Evolutionary conservation across 2,888 invertebrate species (phyloP), one percentile per base, ranked within the genome.

Genomic region (Nephrocerus scutellatus): DNA sequence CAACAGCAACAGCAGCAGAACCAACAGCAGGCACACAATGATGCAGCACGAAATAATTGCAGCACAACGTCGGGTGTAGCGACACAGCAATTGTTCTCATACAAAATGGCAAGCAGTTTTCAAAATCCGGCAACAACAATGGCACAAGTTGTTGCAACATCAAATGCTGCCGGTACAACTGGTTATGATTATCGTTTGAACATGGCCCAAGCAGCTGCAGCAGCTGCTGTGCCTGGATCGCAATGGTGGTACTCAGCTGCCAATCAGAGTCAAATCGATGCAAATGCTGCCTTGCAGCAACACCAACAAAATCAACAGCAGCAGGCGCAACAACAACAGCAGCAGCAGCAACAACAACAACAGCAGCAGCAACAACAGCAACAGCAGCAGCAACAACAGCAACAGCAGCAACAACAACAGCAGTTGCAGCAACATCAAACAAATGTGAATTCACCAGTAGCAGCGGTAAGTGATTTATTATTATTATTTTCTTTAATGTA

Each of bases 101-200:
- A 87, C 69, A 87, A 86, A 76, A 85, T 87, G 84, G 81, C 84
- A 59, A 81, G 82, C 66, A 83, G 82, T 66, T 85, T 86, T 74
- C 78, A 84, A 58, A 79, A 77, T 67, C 76, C 79, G 57, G 72
- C 75, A 70, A 79, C 76, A 69, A 79, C 76, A 62, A 75, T 76
- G 71, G 74, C 71, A 60, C 76, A 71, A 72, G 79, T 74, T 69
- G 74, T 76, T 54, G 74, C 77, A 53, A 74, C 79, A 55, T 74
- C 77, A 50, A 72, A 74, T 56, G 73, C 76, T 54, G 65, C 64
- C 42, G 62, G 60, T 33, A 75, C 77, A 48, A 74, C 77, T 48
- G 78, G 76, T 59, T 84, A 83, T 68, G 84, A 84, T 68, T 84
- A 84, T 68, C 80, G 83, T 64, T 71, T 83, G 59, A 77, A 75